Conservation (phyloP, 2,113 vertebrate genomes). For the Nothoprocta perdicaria region DNA sequence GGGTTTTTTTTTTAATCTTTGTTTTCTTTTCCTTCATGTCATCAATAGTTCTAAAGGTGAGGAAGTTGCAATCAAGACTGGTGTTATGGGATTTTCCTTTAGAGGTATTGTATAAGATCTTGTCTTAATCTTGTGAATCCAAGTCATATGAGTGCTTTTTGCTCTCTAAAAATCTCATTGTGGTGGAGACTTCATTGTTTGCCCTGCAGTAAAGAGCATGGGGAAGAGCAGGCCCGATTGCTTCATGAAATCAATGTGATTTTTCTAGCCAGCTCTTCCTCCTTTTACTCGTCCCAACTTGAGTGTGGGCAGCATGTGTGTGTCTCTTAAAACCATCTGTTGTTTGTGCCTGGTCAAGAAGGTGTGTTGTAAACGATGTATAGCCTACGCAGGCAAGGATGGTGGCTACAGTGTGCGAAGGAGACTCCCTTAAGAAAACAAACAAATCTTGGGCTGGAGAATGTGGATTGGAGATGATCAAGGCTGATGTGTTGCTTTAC, state of each 20-base stretch:
- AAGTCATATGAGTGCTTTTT: not conserved
- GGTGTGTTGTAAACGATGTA: not conserved
- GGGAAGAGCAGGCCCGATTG: not conserved
- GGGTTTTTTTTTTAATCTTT: not conserved
- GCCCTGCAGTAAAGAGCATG: not conserved
- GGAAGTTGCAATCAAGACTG: conserved; percentile 1
- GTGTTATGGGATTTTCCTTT: not conserved
- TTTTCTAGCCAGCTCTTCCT: not conserved
- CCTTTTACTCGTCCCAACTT: not conserved
- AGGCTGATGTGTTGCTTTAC: accelerated
- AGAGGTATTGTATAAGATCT: not conserved
- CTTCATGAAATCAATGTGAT: not conserved
- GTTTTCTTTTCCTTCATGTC: not conserved
- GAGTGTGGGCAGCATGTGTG: not conserved
- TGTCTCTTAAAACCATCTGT: not conserved
- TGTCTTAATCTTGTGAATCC: not conserved
- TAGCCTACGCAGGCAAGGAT: not conserved
- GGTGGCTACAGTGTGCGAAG: not conserved
- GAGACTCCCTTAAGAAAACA: not conserved
- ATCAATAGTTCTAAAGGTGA: not conserved
- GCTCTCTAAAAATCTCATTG: not conserved
- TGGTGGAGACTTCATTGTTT: not conserved
- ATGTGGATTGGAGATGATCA: not conserved
- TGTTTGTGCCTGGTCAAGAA: conserved; percentile 19
- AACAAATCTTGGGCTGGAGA: not conserved